Evolutionary conservation across 2,888 invertebrate species (phyloP), one percentile per base, ranked within the genome.

Genomic region (Pristionchus arcanus): DNA sequence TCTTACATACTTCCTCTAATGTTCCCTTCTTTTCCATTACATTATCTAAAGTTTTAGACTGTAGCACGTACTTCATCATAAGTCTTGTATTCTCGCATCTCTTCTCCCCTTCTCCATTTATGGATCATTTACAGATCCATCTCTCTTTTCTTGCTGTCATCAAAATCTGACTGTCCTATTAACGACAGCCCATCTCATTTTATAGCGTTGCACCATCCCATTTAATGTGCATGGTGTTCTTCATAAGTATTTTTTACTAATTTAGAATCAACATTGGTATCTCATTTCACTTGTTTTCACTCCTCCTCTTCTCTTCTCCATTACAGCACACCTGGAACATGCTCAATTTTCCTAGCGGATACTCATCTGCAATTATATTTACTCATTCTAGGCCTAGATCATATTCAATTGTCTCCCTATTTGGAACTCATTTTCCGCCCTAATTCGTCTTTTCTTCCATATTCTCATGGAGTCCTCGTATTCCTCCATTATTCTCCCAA

Each of bases 281-380:
- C 42, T 28, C 49, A 28, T 13, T 81, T 81, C 81, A 81, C 81
- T 63, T 63, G 63, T 63, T n/a, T n/a, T n/a, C n/a, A n/a, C 55
- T 53, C 28, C 15, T 7, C 25, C 49, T n/a, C 28, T 9, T 49
- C 49, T n/a, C 28, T 53, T 81, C 49, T 49, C 81, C 81, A 81
- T 81, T 3, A 81, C 81, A 49, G 16, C 81, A 81, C 81, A 81
- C 81, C 81, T 81, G 81, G 81, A 81, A 81, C 81, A 81, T 81
- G 81, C 81, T 81, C 81, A 81, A 81, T n/a, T 28, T 11, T 3
- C n/a, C 28, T 28, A 15, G 25, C 81, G 49, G 21, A 28, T 77
- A 42, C 77, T 37, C 21, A 21, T 42, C 21, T 42, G 37, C 37
- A 34, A 31, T 77, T 31, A 81, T n/a, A 28, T 71, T 7, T 71